phyloP scores from a whole-genome alignment of 2,888 invertebrate genomes.

The Drosophila diplacantha region DNA sequence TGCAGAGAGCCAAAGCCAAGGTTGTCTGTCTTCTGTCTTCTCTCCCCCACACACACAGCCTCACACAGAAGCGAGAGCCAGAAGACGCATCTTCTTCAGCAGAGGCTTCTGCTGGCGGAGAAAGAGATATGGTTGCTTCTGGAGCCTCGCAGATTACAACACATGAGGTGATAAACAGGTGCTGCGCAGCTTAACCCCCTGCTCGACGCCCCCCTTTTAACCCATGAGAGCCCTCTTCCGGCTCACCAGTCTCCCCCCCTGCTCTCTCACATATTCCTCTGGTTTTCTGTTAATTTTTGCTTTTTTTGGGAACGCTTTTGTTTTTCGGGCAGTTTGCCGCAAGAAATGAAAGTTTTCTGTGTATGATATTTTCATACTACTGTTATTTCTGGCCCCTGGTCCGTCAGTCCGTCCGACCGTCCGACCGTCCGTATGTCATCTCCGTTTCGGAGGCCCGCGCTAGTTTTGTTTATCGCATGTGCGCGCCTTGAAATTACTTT shows the following conservation, averaged over 20 bases:
- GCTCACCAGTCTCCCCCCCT: neutral
- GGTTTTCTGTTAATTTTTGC: constrained; percentile 50
- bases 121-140: constrained; percentile 39
- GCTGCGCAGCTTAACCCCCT: constrained; percentile 49
- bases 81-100: constrained; percentile 28
- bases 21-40: constrained; percentile 51
- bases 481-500: constrained; percentile 68
- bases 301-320: constrained; percentile 52
- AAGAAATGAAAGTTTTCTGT: constrained; percentile 67
- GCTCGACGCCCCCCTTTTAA: constrained; percentile 20
- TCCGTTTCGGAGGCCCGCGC: constrained; percentile 23
- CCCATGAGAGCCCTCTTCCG: constrained; percentile 9
- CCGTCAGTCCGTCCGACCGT: constrained; percentile 34
- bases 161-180: constrained; percentile 69
- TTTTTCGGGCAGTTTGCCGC: constrained; percentile 48
- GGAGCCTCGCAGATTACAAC: constrained; percentile 64
- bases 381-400: constrained; percentile 55
- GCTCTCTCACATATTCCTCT: constrained; percentile 55
- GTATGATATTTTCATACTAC: constrained; percentile 68
- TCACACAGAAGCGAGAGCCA: constrained; percentile 14
- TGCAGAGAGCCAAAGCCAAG: constrained; percentile 51
- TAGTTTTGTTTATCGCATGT: constrained; percentile 60
- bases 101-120: constrained; percentile 34
- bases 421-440: constrained; percentile 40
- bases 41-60: constrained; percentile 20